Evolutionary conservation across 2,797 vertebrate genomes (phyloP).

Genomic region (Scolopax rusticola): DNA sequence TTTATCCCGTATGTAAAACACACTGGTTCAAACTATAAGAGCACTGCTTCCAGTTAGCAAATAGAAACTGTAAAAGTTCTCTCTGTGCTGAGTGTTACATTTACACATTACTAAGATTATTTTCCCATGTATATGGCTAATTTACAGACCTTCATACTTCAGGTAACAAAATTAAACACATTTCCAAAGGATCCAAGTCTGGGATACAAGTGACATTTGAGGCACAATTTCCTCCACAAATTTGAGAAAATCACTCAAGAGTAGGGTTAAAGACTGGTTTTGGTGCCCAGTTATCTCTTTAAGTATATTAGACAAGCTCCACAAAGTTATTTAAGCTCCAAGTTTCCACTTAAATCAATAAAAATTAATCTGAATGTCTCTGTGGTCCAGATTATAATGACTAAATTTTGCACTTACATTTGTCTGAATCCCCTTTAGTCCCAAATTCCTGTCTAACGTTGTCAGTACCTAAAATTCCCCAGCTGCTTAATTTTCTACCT

Average conservation of each 20-base stretch:
- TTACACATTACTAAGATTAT: background rate
- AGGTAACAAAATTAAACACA: background rate
- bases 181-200: background rate
- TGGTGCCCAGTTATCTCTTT: background rate
- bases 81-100: background rate
- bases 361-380: slow-evolving; percentile 4
- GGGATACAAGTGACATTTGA: background rate
- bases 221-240: background rate
- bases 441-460: background rate
- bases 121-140: background rate
- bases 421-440: background rate
- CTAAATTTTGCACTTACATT: background rate
- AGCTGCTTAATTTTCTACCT: slow-evolving; percentile 14
- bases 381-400: background rate
- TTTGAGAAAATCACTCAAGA: background rate
- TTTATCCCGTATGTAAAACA: background rate
- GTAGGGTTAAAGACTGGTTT: background rate
- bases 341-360: slow-evolving; percentile 18
- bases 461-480: slow-evolving; percentile 25
- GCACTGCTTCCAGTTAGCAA: background rate
- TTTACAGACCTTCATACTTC: background rate
- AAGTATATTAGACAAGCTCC: background rate
- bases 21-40: background rate
- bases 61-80: background rate
- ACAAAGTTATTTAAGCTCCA: slow-evolving; percentile 15